Evolutionary conservation across 2,113 vertebrate species (phyloP).

Genomic region (Notechis scutatus): DNA sequence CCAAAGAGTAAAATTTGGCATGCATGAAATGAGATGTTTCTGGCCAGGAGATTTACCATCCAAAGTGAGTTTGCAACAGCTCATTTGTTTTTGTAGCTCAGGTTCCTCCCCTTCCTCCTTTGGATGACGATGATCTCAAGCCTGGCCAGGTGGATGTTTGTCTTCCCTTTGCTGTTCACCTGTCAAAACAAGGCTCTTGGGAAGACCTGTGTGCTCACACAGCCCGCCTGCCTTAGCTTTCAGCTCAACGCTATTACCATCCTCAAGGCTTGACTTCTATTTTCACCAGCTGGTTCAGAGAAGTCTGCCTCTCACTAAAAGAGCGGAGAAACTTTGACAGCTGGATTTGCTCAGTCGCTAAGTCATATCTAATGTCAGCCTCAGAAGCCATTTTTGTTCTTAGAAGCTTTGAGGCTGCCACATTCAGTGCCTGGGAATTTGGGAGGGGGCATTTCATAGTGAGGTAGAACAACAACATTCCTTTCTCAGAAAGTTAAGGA

Average conservation of each 20-base stretch:
- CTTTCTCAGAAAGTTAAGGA: no score
- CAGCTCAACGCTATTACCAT: background rate
- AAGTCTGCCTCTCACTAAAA: background rate
- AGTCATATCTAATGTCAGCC: no score
- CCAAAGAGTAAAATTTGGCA: constrained; percentile 47
- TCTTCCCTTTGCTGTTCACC: background rate
- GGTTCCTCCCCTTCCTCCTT: constrained; percentile 36
- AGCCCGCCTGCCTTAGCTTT: no score
- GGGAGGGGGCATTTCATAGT: no score
- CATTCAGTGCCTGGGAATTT: no score
- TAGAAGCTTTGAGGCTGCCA: no score
- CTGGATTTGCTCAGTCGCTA: background rate
- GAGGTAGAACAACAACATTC: no score
- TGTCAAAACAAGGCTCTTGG: background rate
- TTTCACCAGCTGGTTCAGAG: background rate
- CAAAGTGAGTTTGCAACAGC: constrained; percentile 35
- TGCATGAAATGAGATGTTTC: constrained; percentile 45
- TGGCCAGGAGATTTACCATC: constrained; percentile 43
- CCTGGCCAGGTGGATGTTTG: background rate
- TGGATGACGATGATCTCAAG: constrained; percentile 36
- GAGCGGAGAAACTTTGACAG: background rate
- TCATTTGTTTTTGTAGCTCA: constrained; percentile 51
- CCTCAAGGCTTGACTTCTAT: background rate
- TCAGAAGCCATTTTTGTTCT: no score
- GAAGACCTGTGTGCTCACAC: background rate